Conservation (phyloP, 2,113 vertebrate genomes). For the Epinephelus cyanopodus region DNA sequence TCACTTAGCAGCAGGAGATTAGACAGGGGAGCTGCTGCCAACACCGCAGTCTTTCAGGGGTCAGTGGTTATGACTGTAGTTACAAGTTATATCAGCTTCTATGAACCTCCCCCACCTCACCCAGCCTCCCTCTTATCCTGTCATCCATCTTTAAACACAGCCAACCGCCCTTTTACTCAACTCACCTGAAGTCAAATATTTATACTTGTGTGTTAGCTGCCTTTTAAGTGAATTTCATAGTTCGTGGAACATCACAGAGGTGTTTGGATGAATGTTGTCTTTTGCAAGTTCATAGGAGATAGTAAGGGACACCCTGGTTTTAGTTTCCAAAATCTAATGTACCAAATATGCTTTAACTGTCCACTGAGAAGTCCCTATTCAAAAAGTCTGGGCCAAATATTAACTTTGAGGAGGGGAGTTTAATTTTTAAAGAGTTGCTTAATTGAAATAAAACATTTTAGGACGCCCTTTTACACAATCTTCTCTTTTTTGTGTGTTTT, state of each 20-base stretch:
- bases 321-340: neutral
- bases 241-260: slow-evolving; percentile 66
- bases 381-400: neutral
- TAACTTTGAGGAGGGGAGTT: neutral
- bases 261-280: slow-evolving; percentile 42
- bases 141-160: slow-evolving; percentile 58
- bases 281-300: slow-evolving; percentile 7
- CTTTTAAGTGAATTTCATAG: slow-evolving; percentile 65
- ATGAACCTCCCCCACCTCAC: slow-evolving; percentile 10
- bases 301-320: neutral
- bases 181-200: slow-evolving; percentile 74
- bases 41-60: slow-evolving; percentile 79
- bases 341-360: neutral
- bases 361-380: neutral
- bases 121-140: slow-evolving; percentile 38
- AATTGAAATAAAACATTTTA: too few relatives aligned
- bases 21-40: slow-evolving; percentile 82
- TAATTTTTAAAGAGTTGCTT: too few relatives aligned
- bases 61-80: slow-evolving; percentile 83
- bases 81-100: slow-evolving; percentile 69
- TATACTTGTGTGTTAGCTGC: slow-evolving; percentile 40
- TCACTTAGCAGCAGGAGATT: slow-evolving; percentile 84
- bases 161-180: slow-evolving; percentile 42
- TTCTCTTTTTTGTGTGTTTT: too few relatives aligned
- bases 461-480: too few relatives aligned